phyloP scores from a whole-genome alignment of 2,113 vertebrate genomes.

The Phasianus colchicus region DNA sequence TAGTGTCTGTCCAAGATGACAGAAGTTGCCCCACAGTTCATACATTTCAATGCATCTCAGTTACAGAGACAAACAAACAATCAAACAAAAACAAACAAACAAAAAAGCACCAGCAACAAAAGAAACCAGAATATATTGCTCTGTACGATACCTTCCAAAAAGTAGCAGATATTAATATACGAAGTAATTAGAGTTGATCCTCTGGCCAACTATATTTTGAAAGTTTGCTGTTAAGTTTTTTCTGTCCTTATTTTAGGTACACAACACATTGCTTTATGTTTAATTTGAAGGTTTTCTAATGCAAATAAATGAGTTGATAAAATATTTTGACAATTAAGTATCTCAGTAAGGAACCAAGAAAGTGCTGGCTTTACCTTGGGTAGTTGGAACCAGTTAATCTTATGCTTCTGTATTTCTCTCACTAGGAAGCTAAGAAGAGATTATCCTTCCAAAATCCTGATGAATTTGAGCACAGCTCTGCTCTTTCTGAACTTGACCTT shows the following conservation, averaged over 20 bases:
- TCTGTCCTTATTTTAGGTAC: neutral
- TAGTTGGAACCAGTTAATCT: neutral
- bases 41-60: neutral
- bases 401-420: neutral
- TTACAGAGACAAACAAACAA: neutral
- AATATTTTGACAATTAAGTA: neutral
- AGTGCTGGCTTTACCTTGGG: neutral
- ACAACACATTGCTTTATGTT: neutral
- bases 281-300: neutral
- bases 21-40: neutral
- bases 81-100: no score
- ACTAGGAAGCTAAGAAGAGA: constrained; percentile 93
- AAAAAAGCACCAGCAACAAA: no score
- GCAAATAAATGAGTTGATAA: neutral
- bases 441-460: constrained; percentile 98
- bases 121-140: neutral
- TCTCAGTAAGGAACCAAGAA: neutral
- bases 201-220: neutral
- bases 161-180: neutral
- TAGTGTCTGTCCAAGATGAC: neutral
- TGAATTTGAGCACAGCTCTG: constrained; percentile 95
- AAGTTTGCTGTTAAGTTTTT: neutral
- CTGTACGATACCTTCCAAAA: neutral
- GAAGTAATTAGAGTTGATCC: neutral
- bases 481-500: constrained; percentile 93